Evolutionary conservation across 1,140 invertebrate species (phyloP).

Genomic region (Scylla paramamosain): DNA sequence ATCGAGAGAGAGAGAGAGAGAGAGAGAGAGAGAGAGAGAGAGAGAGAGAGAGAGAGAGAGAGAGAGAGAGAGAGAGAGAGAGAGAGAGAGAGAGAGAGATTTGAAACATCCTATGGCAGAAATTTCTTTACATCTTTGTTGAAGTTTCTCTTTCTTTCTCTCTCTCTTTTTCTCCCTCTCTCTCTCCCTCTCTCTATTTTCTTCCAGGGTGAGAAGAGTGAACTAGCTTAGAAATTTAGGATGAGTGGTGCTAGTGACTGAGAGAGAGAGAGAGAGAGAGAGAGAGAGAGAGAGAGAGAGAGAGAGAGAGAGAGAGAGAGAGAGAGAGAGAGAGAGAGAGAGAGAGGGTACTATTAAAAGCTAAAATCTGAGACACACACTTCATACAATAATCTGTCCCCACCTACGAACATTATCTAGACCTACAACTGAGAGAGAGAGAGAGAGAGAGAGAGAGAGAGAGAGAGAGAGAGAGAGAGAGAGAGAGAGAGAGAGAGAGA

Average conservation of each 20-base stretch:
- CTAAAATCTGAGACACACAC: background rate
- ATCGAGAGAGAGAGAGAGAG: background rate
- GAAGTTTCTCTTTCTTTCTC: background rate
- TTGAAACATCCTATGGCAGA: no score
- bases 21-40: constrained; percentile 2
- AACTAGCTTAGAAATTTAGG: background rate
- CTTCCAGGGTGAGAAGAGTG: background rate
- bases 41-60: background rate
- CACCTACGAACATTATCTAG: background rate
- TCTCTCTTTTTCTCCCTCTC: no score
- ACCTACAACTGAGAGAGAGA: constrained; percentile 3
- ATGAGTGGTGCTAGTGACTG: no score
- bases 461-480: constrained; percentile 20
- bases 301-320: no score
- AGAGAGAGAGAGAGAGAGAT: no score
- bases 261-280: background rate
- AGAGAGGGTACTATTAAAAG: background rate
- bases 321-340: no score
- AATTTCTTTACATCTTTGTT: no score
- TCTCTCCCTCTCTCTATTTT: background rate
- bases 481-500: constrained; percentile 17
- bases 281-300: background rate
- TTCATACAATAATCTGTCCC: background rate
- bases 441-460: constrained; percentile 20
- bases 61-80: no score